Evolutionary conservation across 2,888 invertebrate genomes (phyloP), one percentile per base, ranked within the genome.

Genomic region (Ceraclea dissimilis): DNA sequence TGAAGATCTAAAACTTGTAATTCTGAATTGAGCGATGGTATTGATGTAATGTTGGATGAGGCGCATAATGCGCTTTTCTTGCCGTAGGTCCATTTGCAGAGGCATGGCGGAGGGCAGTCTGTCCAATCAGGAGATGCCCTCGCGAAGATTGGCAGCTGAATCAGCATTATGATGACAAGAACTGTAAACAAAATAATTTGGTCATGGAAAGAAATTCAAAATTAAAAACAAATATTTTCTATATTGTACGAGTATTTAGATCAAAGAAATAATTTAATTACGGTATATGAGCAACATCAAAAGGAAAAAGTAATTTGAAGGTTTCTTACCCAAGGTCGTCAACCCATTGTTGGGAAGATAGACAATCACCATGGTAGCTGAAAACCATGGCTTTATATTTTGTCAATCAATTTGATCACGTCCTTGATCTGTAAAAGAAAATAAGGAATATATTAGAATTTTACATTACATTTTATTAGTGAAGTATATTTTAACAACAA

Each of bases 81-180:
- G 61, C 93, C 93, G 61, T 88, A 88, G 48, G 89, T 87, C 93
- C 93, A 94, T 76, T 91, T 93, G 80, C 93, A 94, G 67, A 85
- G 84, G 71, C 93, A 93, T 65, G 88, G 84, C 47, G 80, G 75
- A 66, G 91, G 90, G 73, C 92, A 93, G 72, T 90, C 90, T 53
- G 90, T 89, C 91, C 91, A 92, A 73, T 92, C 92, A 60, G 85
- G 83, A 65, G 82, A 79, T 61, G 79, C 78, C 61, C 76, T 72
- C 65, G 77, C 79, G 60, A 64, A 63, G 55, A 66, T 60, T 20
- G 57, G 34, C 57, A 63, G 52, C 52, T 62, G 53, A 33, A 63
- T 60, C 48, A 63, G 61, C 54, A 60, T 57, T 49, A 51, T 51
- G 47, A 55, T 59, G 57, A 61, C 16, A 49, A 59, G 54, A 34